Evolutionary conservation across 2,113 vertebrate species (phyloP).

Genomic region (Megaptera novaeangliae): DNA sequence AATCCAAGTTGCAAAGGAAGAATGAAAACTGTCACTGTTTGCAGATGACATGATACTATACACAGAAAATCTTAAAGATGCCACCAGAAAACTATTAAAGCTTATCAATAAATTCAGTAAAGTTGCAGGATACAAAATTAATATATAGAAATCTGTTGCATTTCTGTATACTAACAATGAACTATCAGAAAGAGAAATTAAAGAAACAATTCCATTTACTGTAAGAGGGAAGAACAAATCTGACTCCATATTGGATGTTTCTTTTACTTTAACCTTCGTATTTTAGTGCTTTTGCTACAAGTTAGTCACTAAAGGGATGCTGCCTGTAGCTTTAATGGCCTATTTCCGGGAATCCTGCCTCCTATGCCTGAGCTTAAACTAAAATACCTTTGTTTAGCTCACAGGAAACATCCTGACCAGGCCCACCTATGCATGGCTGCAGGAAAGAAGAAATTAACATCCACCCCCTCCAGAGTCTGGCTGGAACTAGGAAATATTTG

Average conservation of each 20-base stretch:
- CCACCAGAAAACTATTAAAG: not conserved
- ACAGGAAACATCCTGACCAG: not conserved
- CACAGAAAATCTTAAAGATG: not conserved
- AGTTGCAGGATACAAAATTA: not conserved
- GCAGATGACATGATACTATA: not conserved
- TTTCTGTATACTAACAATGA: not conserved
- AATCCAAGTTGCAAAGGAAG: not conserved
- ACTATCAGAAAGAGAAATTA: not conserved
- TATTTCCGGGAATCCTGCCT: not conserved
- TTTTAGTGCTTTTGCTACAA: not conserved
- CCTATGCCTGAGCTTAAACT: not conserved
- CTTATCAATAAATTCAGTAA: not conserved
- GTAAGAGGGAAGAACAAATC: not conserved
- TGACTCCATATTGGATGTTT: not conserved
- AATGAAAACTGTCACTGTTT: not conserved
- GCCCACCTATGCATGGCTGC: not conserved
- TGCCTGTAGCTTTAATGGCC: not conserved
- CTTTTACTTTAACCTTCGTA: not conserved
- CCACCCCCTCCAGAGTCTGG: not conserved
- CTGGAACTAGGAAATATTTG: not conserved
- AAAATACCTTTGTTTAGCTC: not conserved
- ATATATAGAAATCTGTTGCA: not conserved
- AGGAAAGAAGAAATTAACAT: not conserved
- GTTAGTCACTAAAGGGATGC: not conserved
- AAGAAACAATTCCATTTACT: not conserved